Conservation (phyloP, 2,113 vertebrate genomes). For the Oreochromis aureus region DNA sequence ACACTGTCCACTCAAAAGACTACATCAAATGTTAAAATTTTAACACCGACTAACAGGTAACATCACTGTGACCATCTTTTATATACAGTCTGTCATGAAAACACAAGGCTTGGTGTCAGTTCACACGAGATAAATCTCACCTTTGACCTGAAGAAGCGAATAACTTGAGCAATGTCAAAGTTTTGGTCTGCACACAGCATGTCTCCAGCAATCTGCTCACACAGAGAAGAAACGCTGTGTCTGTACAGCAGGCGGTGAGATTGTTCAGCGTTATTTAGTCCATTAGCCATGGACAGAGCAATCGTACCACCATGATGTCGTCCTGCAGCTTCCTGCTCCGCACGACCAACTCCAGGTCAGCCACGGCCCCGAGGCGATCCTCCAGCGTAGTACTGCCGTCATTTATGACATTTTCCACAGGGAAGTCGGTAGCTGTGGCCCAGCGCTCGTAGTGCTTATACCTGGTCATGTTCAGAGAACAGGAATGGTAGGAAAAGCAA, state of each 20-base stretch:
- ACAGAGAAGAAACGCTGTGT: neutral
- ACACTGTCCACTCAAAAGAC: neutral
- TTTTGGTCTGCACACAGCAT: slow-evolving; percentile 82
- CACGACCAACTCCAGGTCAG: slow-evolving; percentile 75
- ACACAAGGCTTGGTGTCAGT: neutral
- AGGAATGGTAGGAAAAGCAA: neutral
- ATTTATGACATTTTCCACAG: slow-evolving; percentile 76
- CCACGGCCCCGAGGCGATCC: slow-evolving; percentile 73
- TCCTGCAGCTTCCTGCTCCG: slow-evolving; percentile 72
- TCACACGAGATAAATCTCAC: slow-evolving; percentile 33
- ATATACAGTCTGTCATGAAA: neutral
- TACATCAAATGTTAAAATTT: neutral
- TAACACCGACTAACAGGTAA: accelerated
- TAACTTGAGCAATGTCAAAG: slow-evolving; percentile 78
- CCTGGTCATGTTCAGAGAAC: slow-evolving; percentile 27
- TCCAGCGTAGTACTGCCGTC: slow-evolving; percentile 77
- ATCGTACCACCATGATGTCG: slow-evolving; percentile 77
- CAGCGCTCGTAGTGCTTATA: slow-evolving; percentile 82
- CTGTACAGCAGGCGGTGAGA: accelerated
- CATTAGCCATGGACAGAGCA: neutral
- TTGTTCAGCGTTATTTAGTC: accelerated
- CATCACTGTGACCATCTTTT: neutral
- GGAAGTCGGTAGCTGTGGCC: slow-evolving; percentile 81
- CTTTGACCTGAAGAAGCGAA: slow-evolving; percentile 79
- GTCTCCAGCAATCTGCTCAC: slow-evolving; percentile 75